phyloP scores from a whole-genome alignment of 1,140 invertebrate species.

The Nasonia vitripennis region DNA sequence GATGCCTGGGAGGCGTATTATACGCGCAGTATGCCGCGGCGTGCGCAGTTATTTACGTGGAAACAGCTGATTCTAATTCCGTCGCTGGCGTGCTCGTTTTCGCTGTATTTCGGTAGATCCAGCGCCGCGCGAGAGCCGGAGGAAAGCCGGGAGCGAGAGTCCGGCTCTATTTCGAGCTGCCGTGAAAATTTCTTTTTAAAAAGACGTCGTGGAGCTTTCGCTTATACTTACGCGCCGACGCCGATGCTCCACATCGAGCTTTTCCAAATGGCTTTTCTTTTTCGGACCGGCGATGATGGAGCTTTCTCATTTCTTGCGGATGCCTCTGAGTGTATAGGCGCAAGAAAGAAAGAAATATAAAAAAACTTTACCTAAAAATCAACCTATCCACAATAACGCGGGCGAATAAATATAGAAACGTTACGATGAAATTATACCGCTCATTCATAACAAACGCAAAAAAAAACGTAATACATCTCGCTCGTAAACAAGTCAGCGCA shows the following conservation, averaged over 20 bases:
- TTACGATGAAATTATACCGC: too few relatives aligned
- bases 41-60: slow-evolving; percentile 55
- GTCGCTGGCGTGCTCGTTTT: slow-evolving; percentile 40
- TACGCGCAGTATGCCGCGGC: slow-evolving; percentile 22
- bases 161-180: slow-evolving; percentile 44
- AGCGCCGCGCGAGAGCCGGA: not conserved
- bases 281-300: not conserved
- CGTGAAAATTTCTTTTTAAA: slow-evolving; percentile 30
- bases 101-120: slow-evolving; percentile 40
- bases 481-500: not conserved
- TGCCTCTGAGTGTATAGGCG: too few relatives aligned
- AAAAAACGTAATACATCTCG: not conserved
- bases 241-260: not conserved
- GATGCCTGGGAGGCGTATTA: not conserved
- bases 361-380: too few relatives aligned
- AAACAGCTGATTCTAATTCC: slow-evolving; percentile 63
- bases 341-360: too few relatives aligned
- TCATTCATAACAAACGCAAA: too few relatives aligned
- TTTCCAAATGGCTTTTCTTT: not conserved
- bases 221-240: too few relatives aligned
- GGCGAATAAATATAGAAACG: too few relatives aligned
- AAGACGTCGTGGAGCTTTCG: not conserved
- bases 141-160: not conserved
- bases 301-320: not conserved
- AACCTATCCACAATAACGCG: too few relatives aligned